Evolutionary conservation across 2,888 invertebrate species (phyloP).

Genomic region (Pecten maximus): DNA sequence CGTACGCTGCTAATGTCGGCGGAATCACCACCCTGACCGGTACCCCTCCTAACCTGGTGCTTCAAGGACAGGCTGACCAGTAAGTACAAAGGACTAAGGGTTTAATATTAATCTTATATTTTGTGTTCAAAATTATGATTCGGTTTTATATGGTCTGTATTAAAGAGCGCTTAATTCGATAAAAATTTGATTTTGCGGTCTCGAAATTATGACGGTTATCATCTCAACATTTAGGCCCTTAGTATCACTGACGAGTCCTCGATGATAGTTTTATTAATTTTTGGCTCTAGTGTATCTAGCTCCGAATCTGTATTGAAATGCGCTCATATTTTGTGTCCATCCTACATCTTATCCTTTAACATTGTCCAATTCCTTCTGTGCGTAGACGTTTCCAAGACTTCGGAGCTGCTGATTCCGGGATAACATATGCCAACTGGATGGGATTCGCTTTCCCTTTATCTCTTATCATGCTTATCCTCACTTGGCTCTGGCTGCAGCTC

Average conservation of each 20-base stretch:
- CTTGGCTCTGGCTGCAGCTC: constrained; percentile 75
- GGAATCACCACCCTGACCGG: constrained; percentile 66
- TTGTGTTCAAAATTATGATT: too few species aligned
- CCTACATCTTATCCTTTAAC: too few species aligned
- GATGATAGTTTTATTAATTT: too few species aligned
- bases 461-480: constrained; percentile 70
- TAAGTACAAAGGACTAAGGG: constrained; percentile 46
- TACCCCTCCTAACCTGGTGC: constrained; percentile 64
- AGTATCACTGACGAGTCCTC: too few species aligned
- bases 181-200: too few species aligned
- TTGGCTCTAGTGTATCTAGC: too few species aligned
- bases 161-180: too few species aligned
- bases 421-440: constrained; percentile 75
- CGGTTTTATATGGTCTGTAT: too few species aligned
- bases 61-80: constrained; percentile 62
- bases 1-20: constrained; percentile 63
- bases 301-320: background rate
- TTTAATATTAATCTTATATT: background rate
- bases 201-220: too few species aligned
- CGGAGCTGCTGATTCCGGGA: constrained; percentile 57
- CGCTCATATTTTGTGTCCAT: background rate
- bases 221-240: too few species aligned
- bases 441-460: constrained; percentile 74
- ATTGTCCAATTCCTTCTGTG: background rate
- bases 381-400: constrained; percentile 38